Conservation (phyloP, 92 coral and sea anemone species). For the Isaurus tuberculatus region DNA sequence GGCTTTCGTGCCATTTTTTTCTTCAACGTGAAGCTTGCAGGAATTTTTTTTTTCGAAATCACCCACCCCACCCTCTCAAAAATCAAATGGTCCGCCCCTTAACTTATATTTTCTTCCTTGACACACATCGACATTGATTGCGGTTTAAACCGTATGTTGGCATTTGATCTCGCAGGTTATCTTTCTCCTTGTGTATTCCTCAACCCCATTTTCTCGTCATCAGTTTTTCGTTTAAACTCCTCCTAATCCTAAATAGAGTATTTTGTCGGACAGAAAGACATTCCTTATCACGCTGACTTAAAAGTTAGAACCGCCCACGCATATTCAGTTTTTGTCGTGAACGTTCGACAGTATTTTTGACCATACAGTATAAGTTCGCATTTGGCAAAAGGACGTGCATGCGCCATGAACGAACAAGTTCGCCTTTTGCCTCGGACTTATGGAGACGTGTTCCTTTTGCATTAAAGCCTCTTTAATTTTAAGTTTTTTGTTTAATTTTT, state of each 20-base stretch:
- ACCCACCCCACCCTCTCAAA: no score
- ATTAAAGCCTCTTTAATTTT: not conserved
- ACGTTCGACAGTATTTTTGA: not conserved
- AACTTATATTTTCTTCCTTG: not conserved
- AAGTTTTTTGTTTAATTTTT: no score
- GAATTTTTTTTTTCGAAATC: no score
- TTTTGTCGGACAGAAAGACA: not conserved
- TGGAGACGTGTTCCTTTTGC: no score
- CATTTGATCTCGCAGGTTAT: not conserved
- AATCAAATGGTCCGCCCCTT: no score
- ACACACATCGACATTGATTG: not conserved
- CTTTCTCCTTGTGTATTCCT: not conserved
- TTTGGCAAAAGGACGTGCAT: not conserved
- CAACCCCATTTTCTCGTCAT: not conserved
- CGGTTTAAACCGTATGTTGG: not conserved
- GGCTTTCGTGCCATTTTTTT: no score
- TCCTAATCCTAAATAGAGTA: not conserved
- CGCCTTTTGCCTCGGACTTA: not conserved
- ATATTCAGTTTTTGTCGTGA: not conserved
- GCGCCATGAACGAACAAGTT: not conserved
- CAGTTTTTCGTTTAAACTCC: not conserved
- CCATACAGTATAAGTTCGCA: not conserved
- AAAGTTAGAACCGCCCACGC: not conserved
- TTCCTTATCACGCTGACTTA: not conserved
- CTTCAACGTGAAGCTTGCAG: not conserved